A percentile compares a stretch with the other conserved stretches of the same genome.
Evolutionary conservation across 2,888 invertebrate species (phyloP).

Genomic region (Rotaria sp.): DNA sequence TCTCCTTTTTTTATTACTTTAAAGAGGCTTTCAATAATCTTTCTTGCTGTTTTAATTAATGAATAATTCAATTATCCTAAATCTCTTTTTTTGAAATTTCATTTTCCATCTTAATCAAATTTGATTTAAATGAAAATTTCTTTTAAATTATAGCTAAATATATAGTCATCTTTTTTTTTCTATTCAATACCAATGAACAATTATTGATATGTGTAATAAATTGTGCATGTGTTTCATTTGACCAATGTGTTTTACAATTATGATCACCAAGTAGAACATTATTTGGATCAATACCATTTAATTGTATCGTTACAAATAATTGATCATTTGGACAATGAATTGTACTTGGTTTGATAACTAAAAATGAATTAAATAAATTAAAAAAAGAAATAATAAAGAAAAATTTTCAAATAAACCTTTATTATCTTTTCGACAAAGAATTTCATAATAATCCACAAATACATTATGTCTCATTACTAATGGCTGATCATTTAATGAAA

Average conservation of each 20-base stretch:
- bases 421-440: background rate
- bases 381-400: background rate
- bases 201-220: constrained; percentile 22
- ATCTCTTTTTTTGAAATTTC: background rate
- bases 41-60: background rate
- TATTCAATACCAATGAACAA: constrained; percentile 8
- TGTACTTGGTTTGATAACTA: background rate
- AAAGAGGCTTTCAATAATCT: background rate
- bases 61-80: background rate
- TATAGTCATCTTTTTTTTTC: too few relatives aligned
- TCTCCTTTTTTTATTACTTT: background rate
- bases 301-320: background rate
- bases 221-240: background rate
- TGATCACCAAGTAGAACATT: background rate
- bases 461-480: background rate
- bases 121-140: too few relatives aligned
- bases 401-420: background rate
- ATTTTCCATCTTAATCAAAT: background rate
- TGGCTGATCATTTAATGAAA: background rate
- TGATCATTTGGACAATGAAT: constrained; percentile 10
- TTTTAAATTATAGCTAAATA: background rate
- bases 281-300: background rate
- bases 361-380: background rate
- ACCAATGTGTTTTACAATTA: background rate
- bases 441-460: constrained; percentile 23